phyloP scores from a whole-genome alignment of 1,140 invertebrate species.

The Drosophila miranda region DNA sequence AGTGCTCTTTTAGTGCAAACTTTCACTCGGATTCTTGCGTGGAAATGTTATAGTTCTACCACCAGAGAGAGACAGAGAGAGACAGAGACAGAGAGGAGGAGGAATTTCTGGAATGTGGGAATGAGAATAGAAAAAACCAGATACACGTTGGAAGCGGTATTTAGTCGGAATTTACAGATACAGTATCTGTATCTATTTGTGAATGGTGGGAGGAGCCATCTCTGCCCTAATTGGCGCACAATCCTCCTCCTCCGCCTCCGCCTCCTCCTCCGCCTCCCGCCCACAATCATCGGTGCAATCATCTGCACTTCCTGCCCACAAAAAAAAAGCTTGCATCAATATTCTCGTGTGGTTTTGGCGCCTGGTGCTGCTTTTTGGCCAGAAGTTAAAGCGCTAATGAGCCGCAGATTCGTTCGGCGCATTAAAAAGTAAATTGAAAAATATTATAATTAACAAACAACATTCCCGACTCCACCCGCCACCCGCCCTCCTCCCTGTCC shows the following conservation, averaged over 20 bases:
- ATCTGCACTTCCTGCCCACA: slow-evolving; percentile 21
- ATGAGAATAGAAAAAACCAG: background rate
- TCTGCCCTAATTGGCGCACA: too few species aligned
- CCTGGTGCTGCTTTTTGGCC: background rate
- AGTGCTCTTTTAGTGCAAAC: slow-evolving; percentile 24
- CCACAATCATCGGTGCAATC: background rate
- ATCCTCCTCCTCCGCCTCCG: too few species aligned
- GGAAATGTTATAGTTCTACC: slow-evolving; percentile 23
- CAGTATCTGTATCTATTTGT: too few species aligned
- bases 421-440: slow-evolving; percentile 58
- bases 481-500: background rate
- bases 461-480: slow-evolving; percentile 31
- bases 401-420: slow-evolving; percentile 12
- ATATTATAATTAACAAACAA: slow-evolving; percentile 54
- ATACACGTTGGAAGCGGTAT: too few species aligned
- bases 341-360: background rate
- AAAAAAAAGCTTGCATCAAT: slow-evolving; percentile 10
- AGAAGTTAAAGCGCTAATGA: slow-evolving; percentile 43
- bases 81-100: background rate
- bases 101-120: slow-evolving; percentile 18
- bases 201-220: too few species aligned
- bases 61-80: slow-evolving; percentile 1
- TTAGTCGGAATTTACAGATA: too few species aligned
- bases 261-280: too few species aligned
- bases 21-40: slow-evolving; percentile 29